These are phyloP conservation scores for Orgyia antiqua DNA, from an alignment of 2,888 invertebrate genomes.

Conservation along the genomic window DNA sequence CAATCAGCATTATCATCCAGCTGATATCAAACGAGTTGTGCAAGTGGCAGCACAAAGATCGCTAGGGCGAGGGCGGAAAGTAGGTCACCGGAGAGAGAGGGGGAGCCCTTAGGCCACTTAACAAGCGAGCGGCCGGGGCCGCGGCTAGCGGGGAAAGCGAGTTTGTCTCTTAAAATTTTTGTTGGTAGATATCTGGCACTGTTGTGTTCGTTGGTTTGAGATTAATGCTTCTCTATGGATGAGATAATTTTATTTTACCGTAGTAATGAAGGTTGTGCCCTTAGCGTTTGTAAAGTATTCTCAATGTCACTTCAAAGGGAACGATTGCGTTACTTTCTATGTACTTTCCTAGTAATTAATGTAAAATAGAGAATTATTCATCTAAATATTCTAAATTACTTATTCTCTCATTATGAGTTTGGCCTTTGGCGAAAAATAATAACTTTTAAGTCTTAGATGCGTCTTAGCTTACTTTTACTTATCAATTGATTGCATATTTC, in stretches of 20 bases:
- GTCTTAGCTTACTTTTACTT: too few species aligned
- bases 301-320: constrained; percentile 6
- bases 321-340: constrained; percentile 12
- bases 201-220: constrained; percentile 26
- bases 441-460: too few species aligned
- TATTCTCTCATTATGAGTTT: too few species aligned
- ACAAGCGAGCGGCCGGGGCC: constrained; percentile 54
- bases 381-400: too few species aligned
- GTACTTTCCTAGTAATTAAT: constrained; percentile 15
- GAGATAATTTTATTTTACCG: constrained; percentile 24
- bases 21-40: constrained; percentile 69
- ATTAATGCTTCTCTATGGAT: constrained; percentile 19
- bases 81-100: constrained; percentile 52
- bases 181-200: constrained; percentile 35
- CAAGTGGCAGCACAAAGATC: constrained; percentile 74
- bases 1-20: constrained; percentile 63
- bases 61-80: constrained; percentile 60
- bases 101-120: constrained; percentile 75
- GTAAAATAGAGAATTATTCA: too few species aligned
- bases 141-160: constrained; percentile 61
- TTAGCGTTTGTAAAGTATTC: constrained; percentile 8
- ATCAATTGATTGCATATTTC: too few species aligned
- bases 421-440: too few species aligned
- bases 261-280: constrained; percentile 12
- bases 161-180: constrained; percentile 60